Evolutionary conservation across 2,113 vertebrate species (phyloP).

Genomic region (Sisor rabdophorus): DNA sequence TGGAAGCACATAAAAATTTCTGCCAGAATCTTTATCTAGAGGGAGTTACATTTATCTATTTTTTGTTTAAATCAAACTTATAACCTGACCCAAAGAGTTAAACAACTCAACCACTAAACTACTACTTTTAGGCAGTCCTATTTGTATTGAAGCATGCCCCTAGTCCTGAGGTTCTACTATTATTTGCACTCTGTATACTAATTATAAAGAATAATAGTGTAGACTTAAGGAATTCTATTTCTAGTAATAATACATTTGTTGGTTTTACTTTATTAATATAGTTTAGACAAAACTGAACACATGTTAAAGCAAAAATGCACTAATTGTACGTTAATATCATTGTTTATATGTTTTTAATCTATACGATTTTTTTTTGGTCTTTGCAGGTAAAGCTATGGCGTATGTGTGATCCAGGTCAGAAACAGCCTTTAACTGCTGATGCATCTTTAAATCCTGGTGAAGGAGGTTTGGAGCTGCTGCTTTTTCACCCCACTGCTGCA

Average conservation of each 20-base stretch:
- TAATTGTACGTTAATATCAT: no score
- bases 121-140: no score
- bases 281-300: neutral
- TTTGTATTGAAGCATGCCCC: neutral
- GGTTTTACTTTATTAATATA: neutral
- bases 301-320: no score
- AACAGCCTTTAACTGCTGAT: conserved; percentile 57
- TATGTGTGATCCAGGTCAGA: conserved; percentile 62
- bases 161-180: neutral
- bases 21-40: no score
- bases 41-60: no score
- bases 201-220: neutral
- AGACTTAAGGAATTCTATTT: neutral
- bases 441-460: conserved; percentile 67
- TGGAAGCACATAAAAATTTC: no score
- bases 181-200: neutral
- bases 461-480: conserved; percentile 66
- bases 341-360: no score
- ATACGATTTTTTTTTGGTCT: neutral
- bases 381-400: conserved; percentile 88
- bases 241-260: neutral
- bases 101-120: no score
- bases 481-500: conserved; percentile 82
- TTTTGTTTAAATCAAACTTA: no score
- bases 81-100: no score